phyloP scores from a whole-genome alignment of 2,113 vertebrate genomes.

The Taxidea taxus region DNA sequence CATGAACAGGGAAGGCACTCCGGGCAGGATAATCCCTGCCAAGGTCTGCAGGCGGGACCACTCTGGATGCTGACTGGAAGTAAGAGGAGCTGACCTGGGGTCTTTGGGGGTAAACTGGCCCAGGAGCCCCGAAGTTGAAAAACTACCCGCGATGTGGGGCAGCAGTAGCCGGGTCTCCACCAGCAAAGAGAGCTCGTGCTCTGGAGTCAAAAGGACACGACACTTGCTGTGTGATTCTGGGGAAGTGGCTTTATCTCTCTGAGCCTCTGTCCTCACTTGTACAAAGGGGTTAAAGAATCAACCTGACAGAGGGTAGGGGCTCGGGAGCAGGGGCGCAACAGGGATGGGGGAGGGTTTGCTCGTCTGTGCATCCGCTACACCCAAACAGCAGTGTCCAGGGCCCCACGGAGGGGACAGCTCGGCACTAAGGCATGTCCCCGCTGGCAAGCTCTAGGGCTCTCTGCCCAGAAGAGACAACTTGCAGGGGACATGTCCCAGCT shows the following conservation, averaged over 20 bases:
- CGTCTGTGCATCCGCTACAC: accelerated
- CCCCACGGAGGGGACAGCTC: not conserved
- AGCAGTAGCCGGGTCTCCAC: not conserved
- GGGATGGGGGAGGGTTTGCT: accelerated
- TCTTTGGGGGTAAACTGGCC: not conserved
- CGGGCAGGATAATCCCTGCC: accelerated
- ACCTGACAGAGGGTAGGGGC: not conserved
- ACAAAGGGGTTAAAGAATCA: not conserved
- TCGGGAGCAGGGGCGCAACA: not conserved
- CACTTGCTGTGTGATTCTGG: not conserved
- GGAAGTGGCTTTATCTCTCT: not conserved
- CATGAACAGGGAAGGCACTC: not conserved
- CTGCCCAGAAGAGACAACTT: not conserved
- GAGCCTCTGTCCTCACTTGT: not conserved
- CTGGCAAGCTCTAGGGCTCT: too few species aligned
- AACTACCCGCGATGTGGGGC: not conserved
- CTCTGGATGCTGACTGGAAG: not conserved
- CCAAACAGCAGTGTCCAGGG: not conserved
- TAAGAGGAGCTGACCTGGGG: not conserved
- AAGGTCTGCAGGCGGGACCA: not conserved
- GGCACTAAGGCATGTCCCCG: too few species aligned
- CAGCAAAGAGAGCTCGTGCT: not conserved
- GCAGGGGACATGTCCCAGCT: not conserved
- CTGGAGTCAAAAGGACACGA: not conserved
- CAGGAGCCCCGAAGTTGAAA: not conserved